Evolutionary conservation across 2,113 vertebrate genomes (phyloP).

Genomic region (Nesogale talazaci): DNA sequence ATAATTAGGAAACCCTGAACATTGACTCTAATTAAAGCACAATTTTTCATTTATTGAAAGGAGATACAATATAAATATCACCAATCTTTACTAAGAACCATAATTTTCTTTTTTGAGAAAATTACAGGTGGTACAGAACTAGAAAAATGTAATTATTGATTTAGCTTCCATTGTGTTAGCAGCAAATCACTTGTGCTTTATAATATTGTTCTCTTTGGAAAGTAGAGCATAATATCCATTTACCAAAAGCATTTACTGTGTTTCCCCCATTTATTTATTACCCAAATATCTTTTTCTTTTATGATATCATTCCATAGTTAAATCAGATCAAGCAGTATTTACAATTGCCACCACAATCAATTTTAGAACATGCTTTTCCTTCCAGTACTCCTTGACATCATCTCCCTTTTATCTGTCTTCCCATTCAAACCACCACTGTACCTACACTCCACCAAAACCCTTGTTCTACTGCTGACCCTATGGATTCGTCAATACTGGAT

Average conservation of each 20-base stretch:
- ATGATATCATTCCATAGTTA: too few relatives aligned
- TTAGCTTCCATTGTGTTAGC: not conserved
- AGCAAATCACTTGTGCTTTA: not conserved
- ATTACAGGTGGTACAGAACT: not conserved
- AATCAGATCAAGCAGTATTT: too few relatives aligned
- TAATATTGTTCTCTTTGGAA: slow-evolving; percentile 9
- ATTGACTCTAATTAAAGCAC: not conserved
- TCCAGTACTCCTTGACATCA: too few relatives aligned
- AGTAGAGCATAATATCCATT: not conserved
- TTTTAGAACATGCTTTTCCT: too few relatives aligned
- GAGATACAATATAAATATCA: not conserved
- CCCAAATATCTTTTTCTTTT: too few relatives aligned
- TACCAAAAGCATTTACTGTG: not conserved
- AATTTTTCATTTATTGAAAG: not conserved
- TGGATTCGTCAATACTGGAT: too few relatives aligned
- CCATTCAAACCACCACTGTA: too few relatives aligned
- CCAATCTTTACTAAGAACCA: not conserved
- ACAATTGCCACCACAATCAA: too few relatives aligned
- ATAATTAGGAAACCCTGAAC: not conserved
- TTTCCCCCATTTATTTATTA: not conserved
- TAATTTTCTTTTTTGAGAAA: not conserved
- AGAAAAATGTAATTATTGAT: not conserved
- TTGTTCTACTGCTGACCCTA: too few relatives aligned
- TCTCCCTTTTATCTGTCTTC: too few relatives aligned
- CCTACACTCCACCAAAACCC: too few relatives aligned